Evolutionary conservation across 2,888 invertebrate species (phyloP).

Genomic region (Epinotia brunnichana): DNA sequence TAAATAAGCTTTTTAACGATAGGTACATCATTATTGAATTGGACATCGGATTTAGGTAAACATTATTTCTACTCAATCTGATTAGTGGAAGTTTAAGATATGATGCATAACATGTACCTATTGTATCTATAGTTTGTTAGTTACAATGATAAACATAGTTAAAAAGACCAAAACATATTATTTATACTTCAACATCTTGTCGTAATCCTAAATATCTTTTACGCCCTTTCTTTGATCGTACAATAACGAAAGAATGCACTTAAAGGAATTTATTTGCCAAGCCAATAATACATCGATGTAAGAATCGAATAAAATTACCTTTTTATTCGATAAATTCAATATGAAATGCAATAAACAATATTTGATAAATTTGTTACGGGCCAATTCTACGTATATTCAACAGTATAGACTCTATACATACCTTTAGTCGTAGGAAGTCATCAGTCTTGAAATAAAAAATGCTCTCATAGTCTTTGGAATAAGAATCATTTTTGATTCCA

Average conservation of each 20-base stretch:
- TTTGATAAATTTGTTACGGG: conserved; percentile 59
- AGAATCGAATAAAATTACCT: conserved; percentile 57
- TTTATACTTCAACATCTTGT: background rate
- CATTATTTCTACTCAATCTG: too few species aligned
- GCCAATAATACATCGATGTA: conserved; percentile 56
- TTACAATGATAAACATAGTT: too few species aligned
- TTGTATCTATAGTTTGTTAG: too few species aligned
- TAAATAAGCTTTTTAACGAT: too few species aligned
- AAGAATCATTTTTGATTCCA: background rate
- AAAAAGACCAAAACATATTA: background rate
- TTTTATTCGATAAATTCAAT: conserved; percentile 57
- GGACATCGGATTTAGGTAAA: too few species aligned
- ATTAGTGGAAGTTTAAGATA: too few species aligned
- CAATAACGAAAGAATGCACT: conserved; percentile 32
- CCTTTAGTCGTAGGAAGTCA: background rate
- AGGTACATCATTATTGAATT: too few species aligned
- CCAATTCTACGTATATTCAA: conserved; percentile 5
- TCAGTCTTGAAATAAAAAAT: background rate
- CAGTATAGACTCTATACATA: background rate
- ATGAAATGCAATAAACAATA: conserved; percentile 69
- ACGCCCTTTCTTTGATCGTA: conserved; percentile 15
- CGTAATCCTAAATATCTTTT: background rate
- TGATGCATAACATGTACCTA: too few species aligned
- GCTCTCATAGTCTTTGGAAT: background rate
- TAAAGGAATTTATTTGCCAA: conserved; percentile 53